phyloP scores from a whole-genome alignment of 2,888 invertebrate species.

The Lasius fuliginosus region DNA sequence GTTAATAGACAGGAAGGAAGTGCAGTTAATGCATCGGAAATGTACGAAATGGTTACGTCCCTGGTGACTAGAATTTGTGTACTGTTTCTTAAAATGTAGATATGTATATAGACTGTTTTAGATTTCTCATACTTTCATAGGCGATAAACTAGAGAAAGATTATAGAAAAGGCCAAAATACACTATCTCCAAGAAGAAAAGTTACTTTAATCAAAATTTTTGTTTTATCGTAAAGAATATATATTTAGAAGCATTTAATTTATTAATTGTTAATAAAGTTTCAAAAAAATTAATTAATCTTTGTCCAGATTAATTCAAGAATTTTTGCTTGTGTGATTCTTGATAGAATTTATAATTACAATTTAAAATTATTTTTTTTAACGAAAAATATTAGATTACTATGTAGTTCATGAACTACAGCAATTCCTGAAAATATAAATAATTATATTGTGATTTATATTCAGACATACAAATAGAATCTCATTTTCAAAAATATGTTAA shows the following conservation, averaged over 20 bases:
- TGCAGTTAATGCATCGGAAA: slow-evolving; percentile 46
- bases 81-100: slow-evolving; percentile 18
- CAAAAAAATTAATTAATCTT: neutral
- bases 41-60: slow-evolving; percentile 8
- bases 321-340: neutral
- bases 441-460: neutral
- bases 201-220: neutral
- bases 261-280: neutral
- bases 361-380: neutral
- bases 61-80: neutral
- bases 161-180: neutral
- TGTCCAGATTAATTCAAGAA: neutral
- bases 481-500: slow-evolving; percentile 3
- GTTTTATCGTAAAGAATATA: neutral
- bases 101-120: neutral
- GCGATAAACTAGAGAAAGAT: neutral
- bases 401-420: neutral
- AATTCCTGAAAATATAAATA: neutral
- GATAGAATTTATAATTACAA: neutral
- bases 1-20: slow-evolving; percentile 37
- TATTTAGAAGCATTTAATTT: neutral
- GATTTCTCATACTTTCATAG: neutral
- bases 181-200: neutral
- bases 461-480: neutral
- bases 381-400: neutral